Percentiles rank a stretch among this genome's conserved stretches.
These are phyloP conservation scores for Sphecodes monilicornis DNA, from an alignment of 2,888 invertebrate species.

Conservation along the genomic window DNA sequence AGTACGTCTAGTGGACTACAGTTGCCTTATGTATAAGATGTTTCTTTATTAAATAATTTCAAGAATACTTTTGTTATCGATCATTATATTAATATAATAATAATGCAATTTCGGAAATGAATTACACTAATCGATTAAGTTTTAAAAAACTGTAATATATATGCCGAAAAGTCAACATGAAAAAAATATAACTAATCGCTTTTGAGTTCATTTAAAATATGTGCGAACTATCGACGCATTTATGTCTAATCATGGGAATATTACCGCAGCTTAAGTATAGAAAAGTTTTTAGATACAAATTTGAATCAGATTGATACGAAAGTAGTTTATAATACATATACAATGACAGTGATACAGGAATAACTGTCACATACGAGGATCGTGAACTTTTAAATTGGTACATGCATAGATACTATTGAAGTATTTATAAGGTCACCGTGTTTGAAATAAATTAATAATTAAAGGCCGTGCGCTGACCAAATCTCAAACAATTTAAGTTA, in stretches of 20 bases:
- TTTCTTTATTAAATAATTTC: not conserved
- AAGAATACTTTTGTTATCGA: slow-evolving; percentile 24
- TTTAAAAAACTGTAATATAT: slow-evolving; percentile 21
- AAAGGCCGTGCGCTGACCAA: slow-evolving; percentile 54
- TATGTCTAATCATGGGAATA: not conserved
- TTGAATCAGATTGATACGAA: slow-evolving; percentile 51
- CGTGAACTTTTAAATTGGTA: slow-evolving; percentile 42
- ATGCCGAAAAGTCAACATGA: not conserved
- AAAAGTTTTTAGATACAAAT: slow-evolving; percentile 65
- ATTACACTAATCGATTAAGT: not conserved
- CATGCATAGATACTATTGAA: slow-evolving; percentile 57
- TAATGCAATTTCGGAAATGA: slow-evolving; percentile 32
- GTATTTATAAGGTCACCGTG: slow-evolving; percentile 58
- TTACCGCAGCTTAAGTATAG: slow-evolving; percentile 22
- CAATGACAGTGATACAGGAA: slow-evolving; percentile 48
- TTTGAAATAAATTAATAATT: slow-evolving; percentile 63
- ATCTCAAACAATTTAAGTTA: slow-evolving; percentile 59
- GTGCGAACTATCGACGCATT: not conserved
- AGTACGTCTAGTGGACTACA: slow-evolving; percentile 8
- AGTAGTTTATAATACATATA: slow-evolving; percentile 57
- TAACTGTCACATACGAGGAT: slow-evolving; percentile 40
- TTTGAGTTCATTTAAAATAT: slow-evolving; percentile 19
- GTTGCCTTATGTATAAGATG: not conserved
- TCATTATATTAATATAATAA: slow-evolving; percentile 41
- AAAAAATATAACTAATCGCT: slow-evolving; percentile 9